Conservation (phyloP, 2,888 invertebrate genomes). For the Sturmia bella region DNA sequence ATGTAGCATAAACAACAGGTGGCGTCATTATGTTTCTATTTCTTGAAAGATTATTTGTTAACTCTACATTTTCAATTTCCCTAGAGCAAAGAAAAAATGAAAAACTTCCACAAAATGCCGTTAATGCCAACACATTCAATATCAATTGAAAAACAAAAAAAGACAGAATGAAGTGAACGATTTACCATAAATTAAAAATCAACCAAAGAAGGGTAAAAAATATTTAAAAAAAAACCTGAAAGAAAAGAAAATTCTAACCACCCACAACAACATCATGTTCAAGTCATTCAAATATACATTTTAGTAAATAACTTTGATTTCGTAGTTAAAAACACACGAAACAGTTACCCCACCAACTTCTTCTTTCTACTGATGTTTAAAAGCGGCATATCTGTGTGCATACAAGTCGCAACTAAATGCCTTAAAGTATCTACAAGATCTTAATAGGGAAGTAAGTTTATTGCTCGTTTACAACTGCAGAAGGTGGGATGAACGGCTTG, state of each 20-base stretch:
- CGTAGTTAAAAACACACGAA: not conserved
- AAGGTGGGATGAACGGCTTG: constrained; percentile 10
- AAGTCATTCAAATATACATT: not conserved
- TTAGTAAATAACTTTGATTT: constrained; percentile 1
- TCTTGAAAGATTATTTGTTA: not conserved
- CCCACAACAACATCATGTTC: not conserved
- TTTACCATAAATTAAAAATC: constrained; percentile 21
- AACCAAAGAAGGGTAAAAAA: not conserved
- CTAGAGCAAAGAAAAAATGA: not conserved
- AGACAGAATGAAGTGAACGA: not conserved
- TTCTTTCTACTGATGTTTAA: not conserved
- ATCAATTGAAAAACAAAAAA: not conserved
- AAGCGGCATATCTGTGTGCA: too few species aligned
- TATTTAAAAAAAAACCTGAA: not conserved
- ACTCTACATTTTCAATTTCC: not conserved
- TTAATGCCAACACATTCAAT: not conserved
- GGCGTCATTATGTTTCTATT: constrained; percentile 16
- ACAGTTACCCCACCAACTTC: not conserved
- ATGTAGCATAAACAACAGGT: constrained; percentile 12
- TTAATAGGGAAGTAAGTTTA: not conserved
- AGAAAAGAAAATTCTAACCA: not conserved
- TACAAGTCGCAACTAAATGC: not conserved
- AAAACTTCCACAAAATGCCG: not conserved
- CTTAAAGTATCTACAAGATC: constrained; percentile 7
- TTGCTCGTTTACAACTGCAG: not conserved